These are phyloP conservation scores for Coelopa pilipes DNA, from an alignment of 2,888 invertebrate species.

Conservation along the genomic window DNA sequence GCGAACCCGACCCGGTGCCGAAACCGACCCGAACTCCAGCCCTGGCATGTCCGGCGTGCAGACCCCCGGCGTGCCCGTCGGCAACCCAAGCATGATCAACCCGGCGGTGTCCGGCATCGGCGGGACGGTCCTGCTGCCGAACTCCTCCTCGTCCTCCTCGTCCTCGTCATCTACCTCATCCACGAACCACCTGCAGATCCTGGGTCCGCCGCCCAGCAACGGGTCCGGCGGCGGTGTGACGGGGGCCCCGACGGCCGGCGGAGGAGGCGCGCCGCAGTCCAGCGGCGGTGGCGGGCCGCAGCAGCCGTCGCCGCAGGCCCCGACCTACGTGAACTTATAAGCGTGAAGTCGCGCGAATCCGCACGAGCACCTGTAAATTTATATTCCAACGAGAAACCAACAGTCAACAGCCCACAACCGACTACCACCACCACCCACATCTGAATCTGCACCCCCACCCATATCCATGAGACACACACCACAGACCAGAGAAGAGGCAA, in stretches of 20 bases:
- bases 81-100: constrained; percentile 52
- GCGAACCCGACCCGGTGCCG: too few relatives aligned
- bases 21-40: background rate
- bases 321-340: constrained; percentile 90
- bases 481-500: background rate
- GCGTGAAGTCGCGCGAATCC: constrained; percentile 10
- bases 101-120: constrained; percentile 51
- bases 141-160: constrained; percentile 62
- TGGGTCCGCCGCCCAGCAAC: constrained; percentile 8
- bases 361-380: background rate
- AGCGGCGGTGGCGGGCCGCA: constrained; percentile 12
- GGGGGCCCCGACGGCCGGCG: background rate
- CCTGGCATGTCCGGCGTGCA: constrained; percentile 40
- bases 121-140: constrained; percentile 62
- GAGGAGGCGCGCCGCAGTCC: constrained; percentile 1
- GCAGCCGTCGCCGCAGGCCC: constrained; percentile 69
- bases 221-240: background rate
- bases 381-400: too few relatives aligned
- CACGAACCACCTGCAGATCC: constrained; percentile 60
- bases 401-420: too few relatives aligned
- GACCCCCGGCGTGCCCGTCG: constrained; percentile 40
- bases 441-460: too few relatives aligned
- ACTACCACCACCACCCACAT: too few relatives aligned
- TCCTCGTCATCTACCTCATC: constrained; percentile 63
- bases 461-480: background rate